A percentile compares a stretch with the other conserved stretches of the same genome.
These are phyloP conservation scores for Drosophila yooni DNA, from an alignment of 2,888 invertebrate genomes.

Conservation along the genomic window DNA sequence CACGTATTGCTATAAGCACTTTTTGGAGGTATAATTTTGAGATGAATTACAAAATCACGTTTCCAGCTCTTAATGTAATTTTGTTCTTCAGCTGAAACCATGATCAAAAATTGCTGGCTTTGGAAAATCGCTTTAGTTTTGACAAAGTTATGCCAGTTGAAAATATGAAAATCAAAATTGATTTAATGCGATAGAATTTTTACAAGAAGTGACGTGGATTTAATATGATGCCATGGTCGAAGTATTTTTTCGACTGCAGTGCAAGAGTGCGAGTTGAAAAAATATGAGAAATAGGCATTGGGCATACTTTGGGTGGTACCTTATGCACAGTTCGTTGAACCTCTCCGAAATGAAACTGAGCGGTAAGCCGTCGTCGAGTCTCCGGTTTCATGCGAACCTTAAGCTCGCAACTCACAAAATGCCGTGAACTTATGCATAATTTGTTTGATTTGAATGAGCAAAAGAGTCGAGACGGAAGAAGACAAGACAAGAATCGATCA, in stretches of 20 bases:
- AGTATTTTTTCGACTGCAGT: slow-evolving; percentile 21
- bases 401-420: slow-evolving; percentile 32
- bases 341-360: background rate
- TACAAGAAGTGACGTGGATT: background rate
- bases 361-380: slow-evolving; percentile 2
- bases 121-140: background rate
- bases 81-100: background rate
- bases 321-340: slow-evolving; percentile 46
- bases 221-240: background rate
- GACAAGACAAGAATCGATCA: slow-evolving; percentile 60
- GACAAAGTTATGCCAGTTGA: background rate
- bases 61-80: background rate
- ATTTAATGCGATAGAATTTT: background rate
- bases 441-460: slow-evolving; percentile 45
- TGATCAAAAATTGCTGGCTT: background rate
- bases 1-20: background rate
- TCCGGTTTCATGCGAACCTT: slow-evolving; percentile 50
- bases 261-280: slow-evolving; percentile 48
- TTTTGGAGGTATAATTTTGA: background rate
- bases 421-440: slow-evolving; percentile 68
- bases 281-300: slow-evolving; percentile 53
- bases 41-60: too few relatives aligned
- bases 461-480: slow-evolving; percentile 15
- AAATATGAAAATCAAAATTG: background rate
- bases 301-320: slow-evolving; percentile 37